phyloP scores from a whole-genome alignment of 2,797 vertebrate genomes.

The Sebastes minor region DNA sequence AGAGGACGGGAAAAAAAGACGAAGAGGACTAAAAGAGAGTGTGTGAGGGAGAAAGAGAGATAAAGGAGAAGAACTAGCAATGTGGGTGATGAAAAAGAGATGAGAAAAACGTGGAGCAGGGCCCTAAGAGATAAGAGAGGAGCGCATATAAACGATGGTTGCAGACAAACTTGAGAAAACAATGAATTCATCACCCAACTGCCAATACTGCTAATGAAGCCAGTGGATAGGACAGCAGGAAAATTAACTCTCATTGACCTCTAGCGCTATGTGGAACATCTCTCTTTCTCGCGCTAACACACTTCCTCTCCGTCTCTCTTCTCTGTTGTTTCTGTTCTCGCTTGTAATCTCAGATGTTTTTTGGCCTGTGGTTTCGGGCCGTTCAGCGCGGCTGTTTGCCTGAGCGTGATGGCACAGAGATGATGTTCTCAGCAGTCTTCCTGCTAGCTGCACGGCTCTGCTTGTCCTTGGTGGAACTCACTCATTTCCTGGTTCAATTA shows the following conservation, averaged over 20 bases:
- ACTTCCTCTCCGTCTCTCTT: background rate
- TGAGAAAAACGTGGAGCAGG: conserved; percentile 21
- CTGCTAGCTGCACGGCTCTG: conserved; percentile 8
- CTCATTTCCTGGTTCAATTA: conserved; percentile 73
- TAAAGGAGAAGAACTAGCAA: background rate
- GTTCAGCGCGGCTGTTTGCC: background rate
- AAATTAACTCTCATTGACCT: conserved; percentile 79
- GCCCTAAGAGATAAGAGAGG: conserved; percentile 60
- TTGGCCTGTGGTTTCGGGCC: background rate
- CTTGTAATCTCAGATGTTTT: conserved; percentile 1
- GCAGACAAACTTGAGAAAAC: conserved; percentile 74
- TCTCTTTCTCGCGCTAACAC: conserved; percentile 1
- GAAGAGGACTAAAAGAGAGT: background rate
- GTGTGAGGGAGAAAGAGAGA: background rate
- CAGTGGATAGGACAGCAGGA: conserved; percentile 75
- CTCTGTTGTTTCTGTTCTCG: background rate
- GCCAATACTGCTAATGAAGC: conserved; percentile 82
- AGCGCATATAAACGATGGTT: conserved; percentile 60
- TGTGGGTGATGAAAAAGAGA: conserved; percentile 32
- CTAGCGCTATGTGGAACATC: conserved; percentile 6
- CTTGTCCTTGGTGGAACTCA: conserved; percentile 59
- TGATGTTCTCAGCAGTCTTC: conserved; percentile 47
- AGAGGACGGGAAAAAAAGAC: background rate
- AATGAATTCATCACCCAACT: conserved; percentile 78
- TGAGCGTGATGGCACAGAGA: conserved; percentile 1